Conservation (phyloP, 2,797 vertebrate genomes). For the Sphenopsis melanotis region DNA sequence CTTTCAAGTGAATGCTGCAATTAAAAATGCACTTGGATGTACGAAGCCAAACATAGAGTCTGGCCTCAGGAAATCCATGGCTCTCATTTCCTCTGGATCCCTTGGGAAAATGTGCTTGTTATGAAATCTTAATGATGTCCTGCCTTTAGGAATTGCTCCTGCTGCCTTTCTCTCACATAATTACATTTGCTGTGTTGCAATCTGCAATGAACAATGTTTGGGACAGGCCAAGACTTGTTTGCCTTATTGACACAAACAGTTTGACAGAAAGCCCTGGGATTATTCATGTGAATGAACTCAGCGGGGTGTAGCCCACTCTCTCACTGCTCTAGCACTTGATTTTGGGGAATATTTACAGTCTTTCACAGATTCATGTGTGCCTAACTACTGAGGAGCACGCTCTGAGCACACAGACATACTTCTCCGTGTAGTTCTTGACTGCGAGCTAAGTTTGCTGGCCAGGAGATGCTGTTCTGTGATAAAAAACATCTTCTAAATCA, state of each 20-base stretch:
- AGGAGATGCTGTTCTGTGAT: neutral
- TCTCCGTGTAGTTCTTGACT: neutral
- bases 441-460: neutral
- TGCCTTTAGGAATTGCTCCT: slow-evolving; percentile 33
- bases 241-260: slow-evolving; percentile 45
- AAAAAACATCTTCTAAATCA: neutral
- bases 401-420: neutral
- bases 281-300: neutral
- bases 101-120: slow-evolving; percentile 51
- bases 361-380: neutral
- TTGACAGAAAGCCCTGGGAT: neutral
- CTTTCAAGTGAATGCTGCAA: neutral
- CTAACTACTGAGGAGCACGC: neutral
- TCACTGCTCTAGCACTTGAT: neutral
- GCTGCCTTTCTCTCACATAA: slow-evolving; percentile 35
- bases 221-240: slow-evolving; percentile 47
- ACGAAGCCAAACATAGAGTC: neutral
- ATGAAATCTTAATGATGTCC: slow-evolving; percentile 55
- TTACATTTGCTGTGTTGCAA: slow-evolving; percentile 29
- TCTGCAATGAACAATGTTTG: neutral
- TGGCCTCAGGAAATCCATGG: slow-evolving; percentile 44
- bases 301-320: neutral
- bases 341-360: neutral
- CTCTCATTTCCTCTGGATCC: slow-evolving; percentile 23
- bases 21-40: slow-evolving; percentile 41